These are phyloP conservation scores for Bombycilla garrulus DNA, from an alignment of 2,113 vertebrate genomes.

Conservation along the genomic window DNA sequence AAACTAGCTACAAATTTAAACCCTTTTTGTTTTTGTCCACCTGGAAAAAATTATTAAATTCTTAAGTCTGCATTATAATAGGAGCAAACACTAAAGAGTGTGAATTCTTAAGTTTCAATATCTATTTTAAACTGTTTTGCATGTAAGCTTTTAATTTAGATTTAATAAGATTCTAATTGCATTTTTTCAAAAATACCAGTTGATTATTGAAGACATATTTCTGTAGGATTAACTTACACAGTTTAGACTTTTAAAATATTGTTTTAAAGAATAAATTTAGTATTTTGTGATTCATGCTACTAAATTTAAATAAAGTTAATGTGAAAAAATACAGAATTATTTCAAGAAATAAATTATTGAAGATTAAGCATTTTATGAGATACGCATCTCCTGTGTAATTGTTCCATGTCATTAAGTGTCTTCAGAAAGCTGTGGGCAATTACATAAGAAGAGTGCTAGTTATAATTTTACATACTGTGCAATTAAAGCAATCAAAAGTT, in stretches of 20 bases:
- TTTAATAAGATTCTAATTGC: constrained; percentile 64
- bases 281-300: constrained; percentile 28
- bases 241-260: constrained; percentile 29
- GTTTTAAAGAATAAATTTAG: constrained; percentile 24
- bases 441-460: not conserved
- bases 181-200: not conserved
- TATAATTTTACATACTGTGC: not conserved
- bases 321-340: not conserved
- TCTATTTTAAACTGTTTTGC: constrained; percentile 58
- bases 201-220: constrained; percentile 60
- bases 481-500: not conserved
- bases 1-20: constrained; percentile 60
- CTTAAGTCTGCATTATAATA: constrained; percentile 46
- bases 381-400: not conserved
- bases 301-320: constrained; percentile 8
- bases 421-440: constrained; percentile 9
- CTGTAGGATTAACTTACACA: constrained; percentile 21
- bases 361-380: not conserved
- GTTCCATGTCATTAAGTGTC: not conserved
- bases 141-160: constrained; percentile 62
- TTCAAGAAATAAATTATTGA: not conserved
- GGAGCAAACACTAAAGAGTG: constrained; percentile 36
- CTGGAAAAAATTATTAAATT: constrained; percentile 62
- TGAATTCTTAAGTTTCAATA: constrained; percentile 64
- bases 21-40: constrained; percentile 46